Base-by-base conservation (phyloP, 2,797 vertebrate genomes). In the Lepus townsendii region DNA sequence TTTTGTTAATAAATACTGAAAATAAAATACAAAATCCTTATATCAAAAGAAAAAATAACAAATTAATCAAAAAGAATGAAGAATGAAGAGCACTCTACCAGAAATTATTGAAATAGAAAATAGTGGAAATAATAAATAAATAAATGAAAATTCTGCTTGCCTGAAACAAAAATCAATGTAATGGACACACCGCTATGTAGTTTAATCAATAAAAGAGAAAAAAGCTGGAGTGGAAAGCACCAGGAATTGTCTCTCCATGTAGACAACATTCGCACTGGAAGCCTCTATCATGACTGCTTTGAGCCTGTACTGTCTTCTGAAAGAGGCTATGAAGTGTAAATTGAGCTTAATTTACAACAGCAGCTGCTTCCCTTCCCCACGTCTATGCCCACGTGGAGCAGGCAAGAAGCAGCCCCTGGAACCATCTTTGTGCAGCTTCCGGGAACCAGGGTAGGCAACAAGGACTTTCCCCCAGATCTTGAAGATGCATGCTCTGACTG, bases 41-140 rank as follows among this genome's bases (percentile, higher is more conserved):
- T 63, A 9, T n/a, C 16, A 88, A 87, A 75, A 57, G 7, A 63
- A 65, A 22, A 22, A 76, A 65, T 32, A 84, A 77, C 17, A 76
- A 85, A 62, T 83, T 90, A 63, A 73, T 90, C 22, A 92, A 76
- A 79, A 78, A 38, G 65, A 87, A 35, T 57, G 27, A 93, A 27
- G 8, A 75, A 79, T 76, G 54, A 96, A 88, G 66, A 95, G 63
- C 90, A 30, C 65, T 75, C 87, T 92, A 96, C 19, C 69, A 82
- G 80, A 75, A 83, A 78, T 79, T 83, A 87, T 78, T 84, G 68
- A 88, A 87, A 54, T 52, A 65, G 76, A 91, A 80, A 94, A 68
- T 71, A 73, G 42, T 42, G 13, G 13, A 65, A 73, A n/a, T 50
- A 87, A 94, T 87, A 87, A 83, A 90, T 80, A 86, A 95, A 77